phyloP scores from a whole-genome alignment of 2,797 vertebrate species.

The Phataginus tricuspis region DNA sequence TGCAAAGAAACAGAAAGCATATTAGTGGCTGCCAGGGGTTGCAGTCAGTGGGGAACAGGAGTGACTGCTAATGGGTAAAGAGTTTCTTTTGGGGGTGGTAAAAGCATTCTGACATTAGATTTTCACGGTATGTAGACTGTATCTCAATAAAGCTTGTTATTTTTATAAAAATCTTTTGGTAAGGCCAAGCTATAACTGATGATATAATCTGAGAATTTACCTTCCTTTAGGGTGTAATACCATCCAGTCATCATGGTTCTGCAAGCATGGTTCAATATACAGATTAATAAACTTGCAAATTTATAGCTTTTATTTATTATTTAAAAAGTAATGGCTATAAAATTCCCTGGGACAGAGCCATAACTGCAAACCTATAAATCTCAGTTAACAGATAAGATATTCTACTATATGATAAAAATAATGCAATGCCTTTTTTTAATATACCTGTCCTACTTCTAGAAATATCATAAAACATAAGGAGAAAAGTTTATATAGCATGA shows the following conservation, averaged over 20 bases:
- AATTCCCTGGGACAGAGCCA: neutral
- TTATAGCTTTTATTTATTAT: neutral
- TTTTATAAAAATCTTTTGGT: neutral
- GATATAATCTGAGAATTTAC: neutral
- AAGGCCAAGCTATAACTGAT: neutral
- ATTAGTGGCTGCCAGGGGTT: neutral
- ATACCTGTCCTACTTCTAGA: conserved; percentile 26
- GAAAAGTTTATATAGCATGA: neutral
- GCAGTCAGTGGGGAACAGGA: neutral
- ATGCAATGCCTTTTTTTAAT: neutral
- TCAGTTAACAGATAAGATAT: conserved; percentile 1
- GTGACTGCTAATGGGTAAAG: neutral
- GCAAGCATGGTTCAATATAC: neutral
- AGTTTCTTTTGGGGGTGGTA: neutral
- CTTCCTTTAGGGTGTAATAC: neutral
- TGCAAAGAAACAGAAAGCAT: neutral
- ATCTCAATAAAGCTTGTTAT: neutral
- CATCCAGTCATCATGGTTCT: neutral
- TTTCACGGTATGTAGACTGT: neutral
- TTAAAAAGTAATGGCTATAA: neutral
- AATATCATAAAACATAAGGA: conserved; percentile 26
- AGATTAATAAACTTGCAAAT: neutral
- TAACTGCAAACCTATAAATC: conserved; percentile 2
- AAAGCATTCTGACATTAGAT: conserved; percentile 18
- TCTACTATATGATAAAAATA: conserved; percentile 50